These are phyloP conservation scores for Nysson spinosus DNA, from an alignment of 2,888 invertebrate species.

Conservation along the genomic window DNA sequence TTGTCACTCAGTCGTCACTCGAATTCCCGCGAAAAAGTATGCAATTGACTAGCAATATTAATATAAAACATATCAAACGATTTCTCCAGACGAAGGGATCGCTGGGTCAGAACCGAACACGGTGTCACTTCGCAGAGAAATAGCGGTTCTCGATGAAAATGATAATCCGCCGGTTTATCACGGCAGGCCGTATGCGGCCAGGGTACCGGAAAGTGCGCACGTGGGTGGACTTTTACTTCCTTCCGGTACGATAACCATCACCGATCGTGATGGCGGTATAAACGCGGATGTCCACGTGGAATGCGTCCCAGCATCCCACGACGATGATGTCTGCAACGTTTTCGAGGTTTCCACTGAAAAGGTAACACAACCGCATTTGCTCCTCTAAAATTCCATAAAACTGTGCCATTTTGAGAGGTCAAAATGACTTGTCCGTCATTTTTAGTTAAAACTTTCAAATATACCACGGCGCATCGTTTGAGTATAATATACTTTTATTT, in stretches of 20 bases:
- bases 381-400: background rate
- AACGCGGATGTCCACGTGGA: slow-evolving; percentile 85
- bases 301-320: slow-evolving; percentile 82
- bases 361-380: slow-evolving; percentile 71
- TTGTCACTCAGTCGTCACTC: too few species aligned
- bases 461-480: too few species aligned
- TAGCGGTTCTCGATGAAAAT: slow-evolving; percentile 88
- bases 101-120: slow-evolving; percentile 87
- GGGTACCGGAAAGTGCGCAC: slow-evolving; percentile 83
- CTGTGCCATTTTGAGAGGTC: too few species aligned
- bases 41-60: too few species aligned
- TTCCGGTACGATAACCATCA: slow-evolving; percentile 80
- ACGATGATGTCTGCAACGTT: slow-evolving; percentile 84
- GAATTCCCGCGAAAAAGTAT: too few species aligned
- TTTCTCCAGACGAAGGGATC: slow-evolving; percentile 82
- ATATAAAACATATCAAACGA: background rate
- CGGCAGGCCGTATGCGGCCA: slow-evolving; percentile 85
- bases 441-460: too few species aligned
- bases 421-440: too few species aligned
- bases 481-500: too few species aligned
- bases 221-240: slow-evolving; percentile 83
- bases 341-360: slow-evolving; percentile 84
- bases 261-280: slow-evolving; percentile 85
- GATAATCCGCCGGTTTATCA: slow-evolving; percentile 88
- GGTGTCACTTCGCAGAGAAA: slow-evolving; percentile 86